Evolutionary conservation across 1,140 invertebrate species (phyloP).

Genomic region (Drosophila prosaltans): DNA sequence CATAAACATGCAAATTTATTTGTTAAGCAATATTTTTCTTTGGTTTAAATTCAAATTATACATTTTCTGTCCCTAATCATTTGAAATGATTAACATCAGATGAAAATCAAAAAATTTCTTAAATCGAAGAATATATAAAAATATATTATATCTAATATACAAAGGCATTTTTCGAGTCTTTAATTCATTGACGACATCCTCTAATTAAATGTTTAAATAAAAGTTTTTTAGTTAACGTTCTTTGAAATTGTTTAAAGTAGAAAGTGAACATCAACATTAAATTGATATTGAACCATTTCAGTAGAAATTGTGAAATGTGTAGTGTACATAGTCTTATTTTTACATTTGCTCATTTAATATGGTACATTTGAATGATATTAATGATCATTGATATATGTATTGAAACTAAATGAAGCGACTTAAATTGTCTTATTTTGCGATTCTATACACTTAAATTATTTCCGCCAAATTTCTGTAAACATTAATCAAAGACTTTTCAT

Average conservation of each 20-base stretch:
- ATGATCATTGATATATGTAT: neutral
- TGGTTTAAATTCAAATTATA: neutral
- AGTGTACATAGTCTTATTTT: neutral
- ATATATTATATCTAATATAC: neutral
- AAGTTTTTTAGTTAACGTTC: neutral
- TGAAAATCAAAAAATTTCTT: neutral
- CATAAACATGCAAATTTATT: too few species aligned
- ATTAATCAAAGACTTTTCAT: too few species aligned
- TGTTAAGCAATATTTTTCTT: neutral
- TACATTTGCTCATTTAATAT: neutral
- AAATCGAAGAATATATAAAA: too few species aligned
- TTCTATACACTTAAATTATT: too few species aligned
- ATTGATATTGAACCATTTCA: neutral
- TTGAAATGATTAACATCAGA: too few species aligned
- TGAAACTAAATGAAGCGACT: too few species aligned
- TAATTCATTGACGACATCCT: neutral
- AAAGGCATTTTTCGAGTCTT: neutral
- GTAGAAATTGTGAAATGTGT: neutral
- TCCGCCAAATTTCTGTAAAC: too few species aligned
- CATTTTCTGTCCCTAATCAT: too few species aligned
- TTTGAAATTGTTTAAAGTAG: constrained; percentile 12
- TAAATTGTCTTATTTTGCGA: too few species aligned
- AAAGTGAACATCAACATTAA: neutral
- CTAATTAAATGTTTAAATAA: neutral
- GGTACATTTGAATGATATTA: neutral